Percentiles rank a stretch among this genome's conserved stretches.
Conservation (phyloP, 92 coral and sea anemone species). For the Paramuricea clavata region DNA sequence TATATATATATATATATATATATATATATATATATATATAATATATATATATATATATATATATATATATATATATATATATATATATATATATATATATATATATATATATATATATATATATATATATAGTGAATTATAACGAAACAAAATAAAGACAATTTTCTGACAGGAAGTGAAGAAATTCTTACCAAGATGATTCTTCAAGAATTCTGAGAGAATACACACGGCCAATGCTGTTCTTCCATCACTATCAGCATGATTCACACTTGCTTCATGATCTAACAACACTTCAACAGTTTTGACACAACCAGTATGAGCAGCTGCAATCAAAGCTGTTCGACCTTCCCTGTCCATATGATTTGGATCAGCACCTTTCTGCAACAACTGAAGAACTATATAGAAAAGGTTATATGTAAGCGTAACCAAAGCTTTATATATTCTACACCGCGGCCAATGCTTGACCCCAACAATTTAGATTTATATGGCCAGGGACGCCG, state of each 20-base stretch:
- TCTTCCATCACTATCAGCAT: slow-evolving; percentile 95
- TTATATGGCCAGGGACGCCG: no score
- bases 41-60: no score
- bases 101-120: no score
- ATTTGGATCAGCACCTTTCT: slow-evolving; percentile 92
- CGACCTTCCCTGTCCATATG: slow-evolving; percentile 93
- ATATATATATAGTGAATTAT: no score
- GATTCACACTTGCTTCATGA: slow-evolving; percentile 87
- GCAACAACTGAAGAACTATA: slow-evolving; percentile 82
- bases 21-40: no score
- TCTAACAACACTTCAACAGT: slow-evolving; percentile 89
- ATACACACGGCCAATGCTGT: slow-evolving; percentile 95
- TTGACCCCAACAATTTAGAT: no score
- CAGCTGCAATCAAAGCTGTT: slow-evolving; percentile 95
- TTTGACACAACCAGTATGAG: slow-evolving; percentile 92
- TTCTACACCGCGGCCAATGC: no score
- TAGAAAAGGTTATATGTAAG: not conserved
- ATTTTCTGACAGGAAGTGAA: not conserved
- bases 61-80: no score
- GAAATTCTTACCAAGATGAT: slow-evolving; percentile 57
- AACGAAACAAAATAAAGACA: not conserved
- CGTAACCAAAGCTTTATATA: no score
- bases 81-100: no score
- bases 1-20: no score
- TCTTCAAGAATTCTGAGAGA: slow-evolving; percentile 81